Base-by-base conservation (phyloP, 2,888 invertebrate genomes). In the Lypha dubia region DNA sequence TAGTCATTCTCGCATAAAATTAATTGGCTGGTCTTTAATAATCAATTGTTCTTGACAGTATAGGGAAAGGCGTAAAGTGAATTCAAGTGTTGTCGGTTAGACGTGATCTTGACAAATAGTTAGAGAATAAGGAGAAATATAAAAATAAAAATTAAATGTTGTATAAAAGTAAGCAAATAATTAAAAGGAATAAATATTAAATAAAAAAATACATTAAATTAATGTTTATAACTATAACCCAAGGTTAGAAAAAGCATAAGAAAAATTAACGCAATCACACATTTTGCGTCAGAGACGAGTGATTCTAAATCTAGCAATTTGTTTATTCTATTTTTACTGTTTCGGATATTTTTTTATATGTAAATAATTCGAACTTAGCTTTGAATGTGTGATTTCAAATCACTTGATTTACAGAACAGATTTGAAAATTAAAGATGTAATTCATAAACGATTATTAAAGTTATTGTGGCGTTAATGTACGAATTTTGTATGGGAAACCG, bases 201-300 rank as follows among this genome's bases (percentile, higher is more conserved):
- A 85, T 73, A 74, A 82, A 67, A 77, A 20, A 20, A 53, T 38
- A 53, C 60, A 74, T 58, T n/a, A 74, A 24, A 79, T 71, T 63
- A 56, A 65, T 63, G 49, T 79, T 62, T 71, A 77, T 51, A 86
- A 82, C 81, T 80, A 82, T 58, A 83, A 80, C 80, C 84, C 83
- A 83, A 13, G 65, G 77, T 84, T 85, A 86, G 79, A 58, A 82
- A 75, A 79, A 41, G 51, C 46, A 75, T 74, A 65, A 81, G 20
- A 22, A 60, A n/a, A 51, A 68, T 20, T 62, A 56, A 68, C 82
- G 63, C 71, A 41, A 28, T 32, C n/a, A 32, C 8, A 28, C 15
- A n/a, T 56, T 15, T 32, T 56, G 3, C 3, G 1, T n/a, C n/a
- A 56, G 32, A 56, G 32, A n/a, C 32, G 28, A 53, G 53, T 53